phyloP scores from a whole-genome alignment of 92 coral and sea anemone species.

The Zoanthus sansibaricus region DNA sequence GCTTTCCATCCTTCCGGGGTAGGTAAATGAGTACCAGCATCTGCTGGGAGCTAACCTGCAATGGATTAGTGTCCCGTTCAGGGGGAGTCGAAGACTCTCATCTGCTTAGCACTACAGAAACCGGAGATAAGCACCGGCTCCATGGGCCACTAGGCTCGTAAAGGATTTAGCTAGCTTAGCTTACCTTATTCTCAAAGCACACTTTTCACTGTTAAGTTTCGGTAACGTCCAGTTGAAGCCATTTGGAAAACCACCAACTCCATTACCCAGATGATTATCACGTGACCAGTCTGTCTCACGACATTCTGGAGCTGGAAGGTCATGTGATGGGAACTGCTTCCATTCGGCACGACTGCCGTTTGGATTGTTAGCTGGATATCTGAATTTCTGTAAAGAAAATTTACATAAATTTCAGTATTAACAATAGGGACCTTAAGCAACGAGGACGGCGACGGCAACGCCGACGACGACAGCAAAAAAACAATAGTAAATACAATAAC shows the following conservation, averaged over 20 bases:
- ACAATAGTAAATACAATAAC: too few relatives aligned
- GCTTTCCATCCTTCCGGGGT: too few relatives aligned
- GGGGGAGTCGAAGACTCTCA: too few relatives aligned
- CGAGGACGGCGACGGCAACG: too few relatives aligned
- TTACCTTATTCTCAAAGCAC: slow-evolving; percentile 88
- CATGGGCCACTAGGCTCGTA: too few relatives aligned
- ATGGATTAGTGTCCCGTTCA: too few relatives aligned
- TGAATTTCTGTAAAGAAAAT: slow-evolving; percentile 51
- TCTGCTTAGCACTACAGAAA: too few relatives aligned
- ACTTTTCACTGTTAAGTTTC: slow-evolving; percentile 78
- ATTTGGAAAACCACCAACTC: slow-evolving; percentile 89
- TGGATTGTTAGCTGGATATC: slow-evolving; percentile 59
- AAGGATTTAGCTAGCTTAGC: background rate
- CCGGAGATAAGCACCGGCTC: too few relatives aligned
- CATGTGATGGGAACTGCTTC: slow-evolving; percentile 86
- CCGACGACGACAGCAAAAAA: too few relatives aligned
- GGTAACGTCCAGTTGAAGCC: slow-evolving; percentile 97
- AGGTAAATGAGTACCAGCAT: too few relatives aligned
- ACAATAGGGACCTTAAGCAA: too few relatives aligned
- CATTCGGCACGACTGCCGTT: slow-evolving; percentile 84
- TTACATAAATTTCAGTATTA: background rate
- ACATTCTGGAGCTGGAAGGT: slow-evolving; percentile 89
- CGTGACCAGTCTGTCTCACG: slow-evolving; percentile 99
- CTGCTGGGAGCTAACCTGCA: too few relatives aligned
- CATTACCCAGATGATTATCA: slow-evolving; percentile 99